phyloP scores from a whole-genome alignment of 2,888 invertebrate genomes.

The Xiphydria camelus region DNA sequence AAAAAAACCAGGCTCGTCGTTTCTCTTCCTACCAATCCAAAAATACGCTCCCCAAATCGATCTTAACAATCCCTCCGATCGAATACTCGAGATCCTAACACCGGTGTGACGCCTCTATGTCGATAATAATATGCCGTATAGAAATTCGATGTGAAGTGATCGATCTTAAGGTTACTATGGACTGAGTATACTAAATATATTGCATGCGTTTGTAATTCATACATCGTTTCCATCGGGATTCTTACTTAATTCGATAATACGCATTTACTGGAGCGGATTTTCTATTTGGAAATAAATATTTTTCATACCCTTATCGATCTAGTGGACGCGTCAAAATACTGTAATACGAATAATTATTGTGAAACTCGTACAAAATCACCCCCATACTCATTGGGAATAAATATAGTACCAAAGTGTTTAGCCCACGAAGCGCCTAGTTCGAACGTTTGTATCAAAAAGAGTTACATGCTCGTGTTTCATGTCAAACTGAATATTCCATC shows the following conservation, averaged over 20 bases:
- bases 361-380: conserved; percentile 24
- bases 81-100: too few relatives aligned
- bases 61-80: too few relatives aligned
- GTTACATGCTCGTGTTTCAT: background rate
- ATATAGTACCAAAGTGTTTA: too few relatives aligned
- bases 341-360: conserved; percentile 30
- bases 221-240: too few relatives aligned
- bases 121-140: background rate
- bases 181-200: background rate
- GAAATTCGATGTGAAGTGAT: conserved; percentile 38
- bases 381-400: too few relatives aligned
- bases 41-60: background rate
- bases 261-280: conserved; percentile 31
- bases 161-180: background rate
- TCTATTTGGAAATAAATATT: conserved; percentile 37
- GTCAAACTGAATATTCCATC: too few relatives aligned
- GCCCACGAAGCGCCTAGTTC: too few relatives aligned
- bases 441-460: background rate
- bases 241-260: conserved; percentile 9
- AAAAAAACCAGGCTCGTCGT: too few relatives aligned
- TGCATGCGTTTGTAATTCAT: conserved; percentile 5
- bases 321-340: conserved; percentile 44
- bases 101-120: too few relatives aligned
- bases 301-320: conserved; percentile 39
- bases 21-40: too few relatives aligned